Percentiles rank a stretch among this genome's conserved stretches.
Conservation (phyloP, 2,113 vertebrate genomes). For the Herpetotheres cachinnans region DNA sequence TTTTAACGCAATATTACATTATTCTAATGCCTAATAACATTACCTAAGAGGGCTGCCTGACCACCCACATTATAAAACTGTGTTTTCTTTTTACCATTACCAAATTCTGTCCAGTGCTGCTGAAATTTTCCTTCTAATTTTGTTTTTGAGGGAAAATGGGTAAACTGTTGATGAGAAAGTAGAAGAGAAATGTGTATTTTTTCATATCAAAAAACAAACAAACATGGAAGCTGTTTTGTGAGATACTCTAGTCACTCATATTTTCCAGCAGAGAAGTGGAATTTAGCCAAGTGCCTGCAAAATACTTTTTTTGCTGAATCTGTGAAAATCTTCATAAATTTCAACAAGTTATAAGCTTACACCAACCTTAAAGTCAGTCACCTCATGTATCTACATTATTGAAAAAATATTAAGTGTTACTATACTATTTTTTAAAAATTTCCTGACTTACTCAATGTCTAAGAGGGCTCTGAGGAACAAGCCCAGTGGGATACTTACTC, state of each 20-base stretch:
- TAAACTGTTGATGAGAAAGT: not conserved
- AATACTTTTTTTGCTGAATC: not conserved
- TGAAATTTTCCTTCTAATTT: not conserved
- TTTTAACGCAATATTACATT: not conserved
- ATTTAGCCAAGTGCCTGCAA: not conserved
- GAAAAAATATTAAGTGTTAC: not conserved
- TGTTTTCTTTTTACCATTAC: not conserved
- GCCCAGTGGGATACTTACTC: not conserved
- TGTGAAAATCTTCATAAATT: not conserved
- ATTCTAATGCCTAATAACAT: not conserved
- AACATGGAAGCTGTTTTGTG: not conserved
- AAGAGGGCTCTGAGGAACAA: not conserved
- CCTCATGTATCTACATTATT: not conserved
- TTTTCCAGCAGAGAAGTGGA: not conserved
- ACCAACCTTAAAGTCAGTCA: not conserved
- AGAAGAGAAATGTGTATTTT: not conserved
- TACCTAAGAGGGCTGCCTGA: not conserved
- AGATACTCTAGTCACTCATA: not conserved
- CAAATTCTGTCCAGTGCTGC: not conserved
- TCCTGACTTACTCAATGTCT: not conserved
- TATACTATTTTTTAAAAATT: not conserved
- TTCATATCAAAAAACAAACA: not conserved
- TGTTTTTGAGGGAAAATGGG: not conserved
- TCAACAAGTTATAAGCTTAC: not conserved
- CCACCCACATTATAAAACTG: not conserved